Base-by-base conservation (phyloP, 37 sponge, comb jelly and placozoan genomes). In the Haliclona indistincta region DNA sequence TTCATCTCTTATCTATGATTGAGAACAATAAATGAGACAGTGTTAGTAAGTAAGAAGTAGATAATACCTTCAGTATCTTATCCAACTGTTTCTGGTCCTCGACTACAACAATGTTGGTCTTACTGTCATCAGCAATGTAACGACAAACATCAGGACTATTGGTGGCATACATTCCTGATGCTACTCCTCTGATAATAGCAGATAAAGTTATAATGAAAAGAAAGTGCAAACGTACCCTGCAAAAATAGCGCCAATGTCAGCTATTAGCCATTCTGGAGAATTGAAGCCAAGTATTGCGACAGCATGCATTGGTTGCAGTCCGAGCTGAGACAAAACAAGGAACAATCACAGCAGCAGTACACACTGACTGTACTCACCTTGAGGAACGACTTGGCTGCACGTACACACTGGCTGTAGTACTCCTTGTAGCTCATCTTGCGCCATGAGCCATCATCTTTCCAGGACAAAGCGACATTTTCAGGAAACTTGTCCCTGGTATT, bases 251-350 rank as follows among this genome's bases (percentile, higher is more conserved):
- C 83, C 96, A 22, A 91, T 20, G 40, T 49, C 54, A 17, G 96
- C 39, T 15, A 78, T 55, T 20, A 72, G 78, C 96, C 96, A 95
- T 42, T 95, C 80, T 2, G 85, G 53, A 30, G 89, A 80, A 64
- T 84, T 95, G 64, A 88, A 86, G 17, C 96, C 96, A 44, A 95
- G 25, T 53, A 95, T 84, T 30, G 77, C 56, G 13, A 95, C 93
- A 30, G 73, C 70, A 64, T 73, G 71, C 39, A 71, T 80, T 17
- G 64, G 82, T 38, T 90, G 73, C 38, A 94, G 66, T 0, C 86
- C 91, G 52, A 89, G 82, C 91, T 94, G 39, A n/a, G n/a, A n/a
- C n/a, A n/a, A n/a, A n/a, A n/a, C n/a, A n/a, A n/a, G n/a, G n/a
- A n/a, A n/a, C n/a, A n/a, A n/a, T n/a, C n/a, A n/a, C n/a, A n/a